A percentile compares a stretch with the other conserved stretches of the same genome.
phyloP scores from a whole-genome alignment of 2,113 vertebrate species.

The Spermophilus dauricus region DNA sequence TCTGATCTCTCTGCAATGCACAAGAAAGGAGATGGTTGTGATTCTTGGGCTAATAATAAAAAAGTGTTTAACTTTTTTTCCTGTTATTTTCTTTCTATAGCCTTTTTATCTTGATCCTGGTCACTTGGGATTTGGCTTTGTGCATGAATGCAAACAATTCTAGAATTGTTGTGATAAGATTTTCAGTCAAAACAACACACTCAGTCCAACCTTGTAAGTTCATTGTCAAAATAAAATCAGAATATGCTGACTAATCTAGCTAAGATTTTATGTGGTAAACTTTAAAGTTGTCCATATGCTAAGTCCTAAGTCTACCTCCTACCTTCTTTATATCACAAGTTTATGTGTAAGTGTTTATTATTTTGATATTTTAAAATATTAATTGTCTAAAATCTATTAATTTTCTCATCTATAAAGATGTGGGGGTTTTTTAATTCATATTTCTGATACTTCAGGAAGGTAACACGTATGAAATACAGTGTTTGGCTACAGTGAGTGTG shows the following conservation, averaged over 20 bases:
- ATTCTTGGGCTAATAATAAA: neutral
- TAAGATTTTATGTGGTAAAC: neutral
- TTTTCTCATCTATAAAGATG: neutral
- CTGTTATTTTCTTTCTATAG: neutral
- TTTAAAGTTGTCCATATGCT: neutral
- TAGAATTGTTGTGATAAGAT: neutral
- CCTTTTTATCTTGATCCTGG: neutral
- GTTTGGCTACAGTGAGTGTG: neutral
- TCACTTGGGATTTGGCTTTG: neutral
- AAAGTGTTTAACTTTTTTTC: neutral
- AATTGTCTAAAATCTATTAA: neutral
- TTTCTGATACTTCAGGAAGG: neutral
- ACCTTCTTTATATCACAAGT: neutral
- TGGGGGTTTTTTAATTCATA: neutral
- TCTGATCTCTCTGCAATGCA: neutral
- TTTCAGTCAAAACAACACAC: constrained; percentile 21
- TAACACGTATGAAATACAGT: neutral
- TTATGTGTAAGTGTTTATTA: neutral
- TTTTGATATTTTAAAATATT: neutral
- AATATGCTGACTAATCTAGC: neutral
- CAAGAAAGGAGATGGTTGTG: neutral
- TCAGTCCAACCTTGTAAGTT: neutral
- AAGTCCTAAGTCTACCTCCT: neutral
- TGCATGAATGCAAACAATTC: neutral
- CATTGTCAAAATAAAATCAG: neutral